Base-by-base conservation (phyloP, 2,888 invertebrate species). In the Piscicola geometra region DNA sequence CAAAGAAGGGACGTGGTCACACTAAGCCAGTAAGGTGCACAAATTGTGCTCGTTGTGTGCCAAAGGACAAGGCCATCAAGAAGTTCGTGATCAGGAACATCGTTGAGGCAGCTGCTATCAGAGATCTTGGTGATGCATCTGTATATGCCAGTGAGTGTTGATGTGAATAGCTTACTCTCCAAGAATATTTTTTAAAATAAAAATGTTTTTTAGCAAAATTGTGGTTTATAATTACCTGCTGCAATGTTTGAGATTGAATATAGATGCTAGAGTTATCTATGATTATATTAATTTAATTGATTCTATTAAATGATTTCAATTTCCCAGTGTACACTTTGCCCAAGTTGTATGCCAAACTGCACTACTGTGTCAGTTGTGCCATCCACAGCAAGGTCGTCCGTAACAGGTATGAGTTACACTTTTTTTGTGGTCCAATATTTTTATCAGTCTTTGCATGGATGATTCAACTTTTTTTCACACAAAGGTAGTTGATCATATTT, bases 331-430 rank as follows among this genome's bases (percentile, higher is more conserved):
- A 98, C 87, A 92, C 93, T 84, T 90, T 99, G 79, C 99, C 99
- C 25, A 99, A 99, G 88, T 88, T 99, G 83, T 99, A 99, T 85
- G 97, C 98, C 33, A 99, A 99, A 88, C 89, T 99, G 81, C 95
- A 98, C 87, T 99, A 99, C 88, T 99, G 99, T 86, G 97, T 99
- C 41, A 97, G 96, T 2, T 99, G 99, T 86, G 99, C 99, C 77
- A 99, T 99, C 86, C 99, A 99, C 91, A 96, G 95, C 81, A 99
- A 99, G 88, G 98, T 99, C 75, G 99, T 99, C 78, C 91, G 98
- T 80, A 99, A 99, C 88, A 91, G 98, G 85, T 56, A 3, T 18
- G 25, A 56, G 3, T 18, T 56, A 18, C 25, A 18, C 9, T 56
- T 56, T 56, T 41, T 5, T 41, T 41, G 41, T 41, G 41, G 41